Conservation (phyloP, 2,113 vertebrate species). For the Chloebia gouldiae region DNA sequence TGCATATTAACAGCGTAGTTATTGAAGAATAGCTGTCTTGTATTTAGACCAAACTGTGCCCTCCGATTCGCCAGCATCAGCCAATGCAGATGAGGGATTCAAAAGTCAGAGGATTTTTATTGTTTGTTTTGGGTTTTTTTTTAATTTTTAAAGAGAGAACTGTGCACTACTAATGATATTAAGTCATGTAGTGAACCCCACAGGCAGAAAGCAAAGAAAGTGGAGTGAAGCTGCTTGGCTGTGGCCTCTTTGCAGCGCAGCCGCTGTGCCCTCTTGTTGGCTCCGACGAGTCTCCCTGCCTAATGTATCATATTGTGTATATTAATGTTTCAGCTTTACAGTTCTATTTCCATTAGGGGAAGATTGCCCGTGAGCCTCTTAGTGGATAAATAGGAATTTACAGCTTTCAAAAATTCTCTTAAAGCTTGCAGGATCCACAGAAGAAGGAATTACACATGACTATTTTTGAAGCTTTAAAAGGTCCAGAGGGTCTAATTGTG, state of each 20-base stretch:
- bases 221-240: neutral
- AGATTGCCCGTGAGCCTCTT: slow-evolving; percentile 67
- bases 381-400: slow-evolving; percentile 72
- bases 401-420: slow-evolving; percentile 66
- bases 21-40: slow-evolving; percentile 19
- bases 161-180: neutral
- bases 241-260: accelerated
- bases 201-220: neutral
- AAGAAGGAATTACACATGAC: slow-evolving; percentile 60
- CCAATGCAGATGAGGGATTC: neutral
- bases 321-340: slow-evolving; percentile 55
- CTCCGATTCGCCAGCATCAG: neutral
- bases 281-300: neutral
- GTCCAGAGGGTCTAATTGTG: slow-evolving; percentile 57
- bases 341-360: slow-evolving; percentile 61
- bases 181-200: neutral
- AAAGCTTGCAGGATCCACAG: slow-evolving; percentile 48
- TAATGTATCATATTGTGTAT: slow-evolving; percentile 54
- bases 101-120: neutral
- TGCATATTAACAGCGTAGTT: slow-evolving; percentile 37
- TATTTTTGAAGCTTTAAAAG: slow-evolving; percentile 60
- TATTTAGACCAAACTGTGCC: neutral
- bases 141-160: neutral
- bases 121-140: neutral
- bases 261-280: neutral